Evolutionary conservation across 2,888 invertebrate genomes (phyloP).

Genomic region (Chymomyza amoena): DNA sequence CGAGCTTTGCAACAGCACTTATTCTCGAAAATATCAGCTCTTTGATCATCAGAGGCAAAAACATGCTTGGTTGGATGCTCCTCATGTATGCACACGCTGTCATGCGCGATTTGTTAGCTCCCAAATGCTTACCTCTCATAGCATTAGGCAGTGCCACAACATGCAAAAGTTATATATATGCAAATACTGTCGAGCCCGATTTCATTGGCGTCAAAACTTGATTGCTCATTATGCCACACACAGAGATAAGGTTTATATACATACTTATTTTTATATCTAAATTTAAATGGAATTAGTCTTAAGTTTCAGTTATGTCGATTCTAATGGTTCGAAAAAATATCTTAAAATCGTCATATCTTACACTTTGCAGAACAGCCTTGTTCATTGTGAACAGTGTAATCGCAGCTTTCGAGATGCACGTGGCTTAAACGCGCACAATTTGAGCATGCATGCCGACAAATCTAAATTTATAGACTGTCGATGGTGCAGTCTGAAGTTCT

Average conservation of each 20-base stretch:
- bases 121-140: constrained; percentile 79
- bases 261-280: neutral
- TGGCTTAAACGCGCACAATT: neutral
- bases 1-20: constrained; percentile 39
- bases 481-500: constrained; percentile 38
- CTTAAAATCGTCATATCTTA: neutral
- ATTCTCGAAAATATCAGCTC: constrained; percentile 48
- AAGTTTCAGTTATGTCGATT: neutral
- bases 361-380: neutral
- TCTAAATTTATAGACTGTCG: constrained; percentile 29
- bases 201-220: constrained; percentile 53
- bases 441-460: constrained; percentile 1
- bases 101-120: constrained; percentile 79
- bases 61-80: constrained; percentile 77
- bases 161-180: constrained; percentile 44
- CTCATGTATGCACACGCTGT: constrained; percentile 79
- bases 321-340: too few species aligned
- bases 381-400: neutral
- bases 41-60: constrained; percentile 40
- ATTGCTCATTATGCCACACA: constrained; percentile 33
- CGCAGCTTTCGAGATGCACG: constrained; percentile 5
- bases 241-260: constrained; percentile 3
- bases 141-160: constrained; percentile 74
- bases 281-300: constrained; percentile 3
- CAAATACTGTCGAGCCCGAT: constrained; percentile 45